phyloP scores from a whole-genome alignment of 2,797 vertebrate species.

The Microtus californicus region DNA sequence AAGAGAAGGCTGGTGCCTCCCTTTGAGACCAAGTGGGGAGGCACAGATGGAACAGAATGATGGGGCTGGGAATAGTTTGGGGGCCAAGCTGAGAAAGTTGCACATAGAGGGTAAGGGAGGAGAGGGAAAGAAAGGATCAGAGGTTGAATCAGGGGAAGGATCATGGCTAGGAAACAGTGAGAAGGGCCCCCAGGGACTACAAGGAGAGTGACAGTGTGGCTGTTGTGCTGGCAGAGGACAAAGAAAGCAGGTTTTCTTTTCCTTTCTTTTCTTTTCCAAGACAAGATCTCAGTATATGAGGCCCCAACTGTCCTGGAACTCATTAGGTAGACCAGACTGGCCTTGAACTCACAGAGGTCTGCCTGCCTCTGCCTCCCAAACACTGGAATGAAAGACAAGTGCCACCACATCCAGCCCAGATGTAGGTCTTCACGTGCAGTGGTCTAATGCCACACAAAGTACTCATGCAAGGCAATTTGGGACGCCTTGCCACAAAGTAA shows the following conservation, averaged over 20 bases:
- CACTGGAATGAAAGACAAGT: neutral
- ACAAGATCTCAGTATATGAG: neutral
- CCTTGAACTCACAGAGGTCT: neutral
- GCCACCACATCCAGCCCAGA: neutral
- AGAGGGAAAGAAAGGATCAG: neutral
- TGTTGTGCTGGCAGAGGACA: fast-evolving
- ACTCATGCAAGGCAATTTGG: neutral
- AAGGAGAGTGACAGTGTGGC: neutral
- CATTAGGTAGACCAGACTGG: neutral
- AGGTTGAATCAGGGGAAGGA: too few relatives aligned
- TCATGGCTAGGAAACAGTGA: too few relatives aligned
- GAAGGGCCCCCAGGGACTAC: neutral
- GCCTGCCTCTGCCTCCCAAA: neutral
- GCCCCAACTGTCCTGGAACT: neutral
- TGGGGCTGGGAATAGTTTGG: neutral
- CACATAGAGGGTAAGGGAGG: fast-evolving
- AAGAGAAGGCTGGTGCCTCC: neutral
- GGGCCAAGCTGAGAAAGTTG: neutral
- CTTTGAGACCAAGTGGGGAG: neutral
- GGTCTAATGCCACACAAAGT: neutral
- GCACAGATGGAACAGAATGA: neutral
- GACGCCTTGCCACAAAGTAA: neutral
- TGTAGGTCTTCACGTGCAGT: neutral
- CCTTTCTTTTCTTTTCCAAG: neutral
- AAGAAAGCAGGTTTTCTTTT: neutral